A percentile compares a stretch with the other conserved stretches of the same genome.
phyloP scores from a whole-genome alignment of 2,888 invertebrate species.

The Carcina quercana region DNA sequence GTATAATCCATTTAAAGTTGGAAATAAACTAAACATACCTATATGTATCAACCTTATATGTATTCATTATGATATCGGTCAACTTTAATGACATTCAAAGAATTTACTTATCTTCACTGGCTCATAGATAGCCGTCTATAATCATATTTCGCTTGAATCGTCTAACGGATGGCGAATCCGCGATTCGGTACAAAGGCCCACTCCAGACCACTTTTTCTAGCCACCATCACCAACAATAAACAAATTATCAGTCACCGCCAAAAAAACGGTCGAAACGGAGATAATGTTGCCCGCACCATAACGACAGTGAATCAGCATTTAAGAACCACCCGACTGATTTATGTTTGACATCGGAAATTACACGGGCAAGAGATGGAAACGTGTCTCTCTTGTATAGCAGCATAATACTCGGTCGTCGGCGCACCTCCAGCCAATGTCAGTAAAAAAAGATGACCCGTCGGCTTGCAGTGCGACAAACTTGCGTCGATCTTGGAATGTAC shows the following conservation, averaged over 20 bases:
- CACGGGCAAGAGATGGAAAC: slow-evolving; percentile 27
- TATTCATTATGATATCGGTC: too few relatives aligned
- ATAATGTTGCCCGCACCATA: slow-evolving; percentile 36
- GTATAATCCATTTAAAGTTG: too few relatives aligned
- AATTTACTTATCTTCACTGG: too few relatives aligned
- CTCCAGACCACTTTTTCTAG: too few relatives aligned
- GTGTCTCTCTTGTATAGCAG: slow-evolving; percentile 40
- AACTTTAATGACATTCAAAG: too few relatives aligned
- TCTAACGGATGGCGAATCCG: too few relatives aligned
- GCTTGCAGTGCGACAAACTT: slow-evolving; percentile 55
- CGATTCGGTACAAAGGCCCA: too few relatives aligned
- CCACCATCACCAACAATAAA: slow-evolving; percentile 21
- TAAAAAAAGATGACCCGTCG: slow-evolving; percentile 48
- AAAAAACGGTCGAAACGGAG: slow-evolving; percentile 21
- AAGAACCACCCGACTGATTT: slow-evolving; percentile 33
- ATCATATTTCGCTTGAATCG: too few relatives aligned
- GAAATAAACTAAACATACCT: too few relatives aligned
- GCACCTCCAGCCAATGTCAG: slow-evolving; percentile 39
- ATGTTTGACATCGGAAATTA: slow-evolving; percentile 28
- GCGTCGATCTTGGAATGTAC: slow-evolving; percentile 39
- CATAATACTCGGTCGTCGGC: slow-evolving; percentile 34
- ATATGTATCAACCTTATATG: too few relatives aligned
- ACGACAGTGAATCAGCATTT: slow-evolving; percentile 51
- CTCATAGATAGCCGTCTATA: too few relatives aligned
- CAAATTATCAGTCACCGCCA: slow-evolving; percentile 26